A percentile compares a stretch with the other conserved stretches of the same genome.
phyloP scores from a whole-genome alignment of 2,888 invertebrate species.

The Plagodis dolabraria region DNA sequence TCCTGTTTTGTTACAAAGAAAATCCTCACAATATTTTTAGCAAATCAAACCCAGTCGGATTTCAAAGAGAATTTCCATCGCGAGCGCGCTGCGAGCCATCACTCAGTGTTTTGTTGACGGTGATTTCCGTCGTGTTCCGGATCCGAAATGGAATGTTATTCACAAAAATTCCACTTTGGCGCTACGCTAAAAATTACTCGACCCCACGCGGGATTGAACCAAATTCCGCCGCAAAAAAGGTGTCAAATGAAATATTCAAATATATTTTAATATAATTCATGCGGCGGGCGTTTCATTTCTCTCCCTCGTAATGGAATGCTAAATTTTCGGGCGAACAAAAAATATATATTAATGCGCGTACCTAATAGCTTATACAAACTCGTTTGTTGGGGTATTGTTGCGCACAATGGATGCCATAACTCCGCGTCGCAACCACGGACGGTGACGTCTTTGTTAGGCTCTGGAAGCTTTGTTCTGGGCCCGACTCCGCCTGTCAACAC shows the following conservation, averaged over 20 bases:
- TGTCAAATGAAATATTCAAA: conserved; percentile 86
- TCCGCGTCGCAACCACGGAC: conserved; percentile 83
- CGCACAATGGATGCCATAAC: conserved; percentile 84
- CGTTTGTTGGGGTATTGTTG: conserved; percentile 85
- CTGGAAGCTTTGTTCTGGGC: conserved; percentile 74
- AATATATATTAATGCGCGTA: conserved; percentile 86
- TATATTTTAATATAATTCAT: conserved; percentile 86
- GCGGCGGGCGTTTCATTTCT: conserved; percentile 85
- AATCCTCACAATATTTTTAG: conserved; percentile 40
- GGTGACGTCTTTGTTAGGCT: conserved; percentile 85
- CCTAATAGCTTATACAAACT: conserved; percentile 86
- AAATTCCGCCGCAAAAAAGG: conserved; percentile 83
- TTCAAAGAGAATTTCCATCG: conserved; percentile 74
- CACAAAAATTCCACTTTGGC: conserved; percentile 78
- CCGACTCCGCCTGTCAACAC: conserved; percentile 75
- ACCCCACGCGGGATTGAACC: conserved; percentile 79
- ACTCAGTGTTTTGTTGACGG: conserved; percentile 80
- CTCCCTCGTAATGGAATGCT: conserved; percentile 85
- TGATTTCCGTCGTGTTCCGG: conserved; percentile 79
- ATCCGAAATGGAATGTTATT: conserved; percentile 83
- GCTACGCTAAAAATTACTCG: conserved; percentile 82
- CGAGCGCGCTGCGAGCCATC: conserved; percentile 63
- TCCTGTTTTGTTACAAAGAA: conserved; percentile 22
- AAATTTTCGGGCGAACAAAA: conserved; percentile 85
- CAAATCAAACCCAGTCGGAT: conserved; percentile 61